A percentile compares a stretch with the other conserved stretches of the same genome.
These are phyloP conservation scores for Lutjanus campechanus DNA, from an alignment of 2,797 vertebrate species.

Conservation along the genomic window DNA sequence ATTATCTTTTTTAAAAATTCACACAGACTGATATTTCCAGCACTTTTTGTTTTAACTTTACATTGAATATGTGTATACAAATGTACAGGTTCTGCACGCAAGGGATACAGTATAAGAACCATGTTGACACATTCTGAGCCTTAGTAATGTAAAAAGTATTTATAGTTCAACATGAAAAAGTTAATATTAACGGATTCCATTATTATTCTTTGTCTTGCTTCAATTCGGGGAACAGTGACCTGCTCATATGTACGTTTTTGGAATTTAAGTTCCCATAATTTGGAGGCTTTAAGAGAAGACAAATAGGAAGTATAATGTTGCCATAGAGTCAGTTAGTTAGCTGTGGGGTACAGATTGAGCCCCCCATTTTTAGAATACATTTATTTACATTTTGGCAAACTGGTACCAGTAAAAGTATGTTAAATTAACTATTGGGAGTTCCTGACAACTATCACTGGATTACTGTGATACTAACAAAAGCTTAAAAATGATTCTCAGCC, in stretches of 20 bases:
- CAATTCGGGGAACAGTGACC: not conserved
- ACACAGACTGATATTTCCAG: not conserved
- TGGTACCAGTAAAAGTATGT: not conserved
- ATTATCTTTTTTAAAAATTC: constrained; percentile 10
- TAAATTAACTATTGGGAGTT: not conserved
- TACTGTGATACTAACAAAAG: not conserved
- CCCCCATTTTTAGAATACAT: not conserved
- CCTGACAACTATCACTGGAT: not conserved
- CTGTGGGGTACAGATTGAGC: not conserved
- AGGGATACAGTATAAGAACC: not conserved
- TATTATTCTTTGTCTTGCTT: not conserved
- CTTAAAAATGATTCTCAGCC: not conserved
- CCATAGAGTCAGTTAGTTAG: not conserved
- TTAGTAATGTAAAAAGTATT: not conserved
- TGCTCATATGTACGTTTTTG: not conserved
- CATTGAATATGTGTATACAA: not conserved
- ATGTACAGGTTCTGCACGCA: not conserved
- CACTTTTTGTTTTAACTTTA: not conserved
- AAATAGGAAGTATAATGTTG: not conserved
- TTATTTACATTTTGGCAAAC: not conserved
- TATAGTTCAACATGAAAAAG: not conserved
- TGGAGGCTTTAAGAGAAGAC: too few relatives aligned
- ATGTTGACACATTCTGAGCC: not conserved
- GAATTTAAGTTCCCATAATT: not conserved
- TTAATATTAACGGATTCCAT: too few relatives aligned